Percentiles rank a stretch among this genome's conserved stretches.
Conservation (phyloP, 2,113 vertebrate species). For the Nycticryphes semicollaris region DNA sequence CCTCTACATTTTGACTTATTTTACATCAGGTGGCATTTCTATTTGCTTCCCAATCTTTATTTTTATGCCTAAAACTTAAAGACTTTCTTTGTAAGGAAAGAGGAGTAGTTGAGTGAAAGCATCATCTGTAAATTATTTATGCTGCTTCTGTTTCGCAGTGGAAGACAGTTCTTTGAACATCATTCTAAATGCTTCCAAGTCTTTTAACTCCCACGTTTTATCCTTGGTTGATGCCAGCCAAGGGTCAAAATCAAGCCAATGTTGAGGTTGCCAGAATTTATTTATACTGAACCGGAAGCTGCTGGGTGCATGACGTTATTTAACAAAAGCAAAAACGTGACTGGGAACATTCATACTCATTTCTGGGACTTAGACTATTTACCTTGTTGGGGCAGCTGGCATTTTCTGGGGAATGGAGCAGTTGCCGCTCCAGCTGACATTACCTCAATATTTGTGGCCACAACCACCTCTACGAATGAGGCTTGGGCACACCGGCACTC, state of each 20-base stretch:
- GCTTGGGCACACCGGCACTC: neutral
- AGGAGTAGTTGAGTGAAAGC: neutral
- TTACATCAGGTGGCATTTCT: neutral
- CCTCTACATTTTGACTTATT: neutral
- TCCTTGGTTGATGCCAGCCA: neutral
- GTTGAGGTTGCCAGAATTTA: neutral
- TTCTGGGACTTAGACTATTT: neutral
- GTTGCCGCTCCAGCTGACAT: neutral
- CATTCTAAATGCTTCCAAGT: neutral
- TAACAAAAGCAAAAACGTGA: neutral
- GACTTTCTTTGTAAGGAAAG: neutral
- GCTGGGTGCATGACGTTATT: neutral
- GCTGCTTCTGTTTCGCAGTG: neutral
- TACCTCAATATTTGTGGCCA: neutral
- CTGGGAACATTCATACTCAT: neutral
- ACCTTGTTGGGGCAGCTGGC: neutral
- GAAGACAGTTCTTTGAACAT: neutral
- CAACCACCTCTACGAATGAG: neutral
- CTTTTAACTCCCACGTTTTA: neutral
- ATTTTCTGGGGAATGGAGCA: neutral
- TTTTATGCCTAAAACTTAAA: neutral
- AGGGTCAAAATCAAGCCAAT: neutral
- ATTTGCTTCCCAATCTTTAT: neutral
- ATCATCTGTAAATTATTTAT: conserved; percentile 16
- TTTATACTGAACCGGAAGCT: neutral